Evolutionary conservation across 2,797 vertebrate genomes (phyloP), one percentile per base, ranked within the genome.

Genomic region (Zalophus californianus): DNA sequence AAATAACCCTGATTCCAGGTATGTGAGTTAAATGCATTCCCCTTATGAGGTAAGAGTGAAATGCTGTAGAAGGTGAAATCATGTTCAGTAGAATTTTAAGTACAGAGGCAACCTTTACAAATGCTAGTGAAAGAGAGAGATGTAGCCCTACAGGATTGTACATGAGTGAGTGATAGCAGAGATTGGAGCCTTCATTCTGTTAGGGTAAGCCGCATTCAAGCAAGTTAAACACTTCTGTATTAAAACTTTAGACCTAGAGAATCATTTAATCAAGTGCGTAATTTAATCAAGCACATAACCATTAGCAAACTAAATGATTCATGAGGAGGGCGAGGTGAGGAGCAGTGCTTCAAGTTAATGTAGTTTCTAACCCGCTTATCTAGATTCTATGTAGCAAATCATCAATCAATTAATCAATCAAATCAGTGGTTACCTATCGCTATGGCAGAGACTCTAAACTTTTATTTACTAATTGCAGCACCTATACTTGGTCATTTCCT

Each of bases 221-320:
- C 29, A 94, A 85, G 38, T 58, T 87, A 86, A 27, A 58, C 23
- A 48, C 13, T 35, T 68, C 27, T 54, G 25, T 41, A 35, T 85
- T 48, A 72, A 96, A 94, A 90, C 16, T 58, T 83, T 90, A 94
- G 86, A 90, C 13, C 12, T n/a, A 73, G 35, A 82, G 58, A 85
- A 73, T 25, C 32, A 86, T 20, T 91, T 91, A 96, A 91, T 93
- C 54, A 91, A 38, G 44, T 54, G 68, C 82, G 73, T 96, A 80
- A 96, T 92, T 86, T 87, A 92, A 64, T 77, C 62, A 97, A 96
- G 29, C 27, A 2, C 54, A 73, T 7, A 93, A 52, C 29, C 66
- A 92, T 25, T 35, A 93, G 35, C 60, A 94, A 97, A 94, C 21
- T 38, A 85, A 90, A 79, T 84, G 85, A 79, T 92, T 97, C 50